Base-by-base conservation (phyloP, 2,113 vertebrate species). In the Picathartes gymnocephalus region DNA sequence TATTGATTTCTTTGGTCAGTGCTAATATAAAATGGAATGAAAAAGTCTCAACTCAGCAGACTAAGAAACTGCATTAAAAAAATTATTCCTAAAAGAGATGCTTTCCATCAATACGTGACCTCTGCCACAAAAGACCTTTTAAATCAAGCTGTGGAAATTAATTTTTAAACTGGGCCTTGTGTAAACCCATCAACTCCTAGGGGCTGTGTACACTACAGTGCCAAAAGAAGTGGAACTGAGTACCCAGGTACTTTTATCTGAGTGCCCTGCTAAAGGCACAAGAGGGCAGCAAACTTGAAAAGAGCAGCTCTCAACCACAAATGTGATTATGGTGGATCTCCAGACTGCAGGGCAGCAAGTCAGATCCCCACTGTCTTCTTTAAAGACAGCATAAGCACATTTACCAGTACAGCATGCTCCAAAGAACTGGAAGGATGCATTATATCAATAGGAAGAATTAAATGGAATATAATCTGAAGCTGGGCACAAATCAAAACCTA, bases 1-100 rank as follows among this genome's bases (percentile, higher is more conserved):
- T 92, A 97, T 93, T 48, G 92, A 94, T 96, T 97, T 77, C 86
- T 88, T 83, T 61, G 89, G 82, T 93, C 91, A 96, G 88, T 69
- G 69, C 35, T 45, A 84, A 86, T 39, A 74, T 15, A 80, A 91
- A 95, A 81, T 39, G 37, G 42, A 95, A 94, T 87, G 66, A 30
- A 51, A 83, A 94, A 91, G 64, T 93, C 62, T 90, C 50, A 91
- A 93, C 82, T 92, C 82, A 92, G 92, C 85, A 90, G n/a, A 86
- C 62, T 80, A 80, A 73, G 74, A 80, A 87, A 85, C 68, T 35
- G 47, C 79, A 90, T 86, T 82, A 15, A 66, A 95, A 86, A 69
- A 85, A 92, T 16, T 56, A 88, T 84, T 84, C 80, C 61, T 84
- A 72, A 73, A 71, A 95, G 65, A 94, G 45, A 68, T 42, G 35